Conservation (phyloP, 2,888 invertebrate genomes). For the Tenthredo amoena region DNA sequence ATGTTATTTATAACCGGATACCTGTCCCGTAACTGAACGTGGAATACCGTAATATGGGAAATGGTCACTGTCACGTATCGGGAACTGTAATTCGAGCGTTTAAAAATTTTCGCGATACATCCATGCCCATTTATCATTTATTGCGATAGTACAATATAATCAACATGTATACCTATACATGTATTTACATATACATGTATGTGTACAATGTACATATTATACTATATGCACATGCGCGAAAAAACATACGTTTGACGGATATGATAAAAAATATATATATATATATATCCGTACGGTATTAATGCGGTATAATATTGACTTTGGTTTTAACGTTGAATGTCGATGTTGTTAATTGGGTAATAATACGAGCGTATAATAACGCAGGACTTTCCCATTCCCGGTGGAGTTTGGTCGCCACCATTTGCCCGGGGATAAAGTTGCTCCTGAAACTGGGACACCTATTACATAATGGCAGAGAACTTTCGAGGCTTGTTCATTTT, state of each 20-base stretch:
- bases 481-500: slow-evolving; percentile 32
- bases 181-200: no score
- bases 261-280: background rate
- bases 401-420: background rate
- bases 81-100: background rate
- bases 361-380: background rate
- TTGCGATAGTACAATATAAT: background rate
- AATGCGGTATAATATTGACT: background rate
- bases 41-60: slow-evolving; percentile 1
- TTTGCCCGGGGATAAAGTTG: slow-evolving; percentile 19
- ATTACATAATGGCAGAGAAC: slow-evolving; percentile 33
- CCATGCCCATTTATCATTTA: background rate
- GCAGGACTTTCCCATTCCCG: background rate
- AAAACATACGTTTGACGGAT: background rate
- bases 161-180: background rate
- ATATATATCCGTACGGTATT: background rate
- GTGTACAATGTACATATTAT: no score
- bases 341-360: slow-evolving; percentile 31
- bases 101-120: background rate
- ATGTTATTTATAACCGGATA: slow-evolving; percentile 8
- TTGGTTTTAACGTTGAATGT: background rate
- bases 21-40: background rate
- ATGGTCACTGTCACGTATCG: background rate
- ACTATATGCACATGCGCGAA: no score
- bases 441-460: slow-evolving; percentile 34